Evolutionary conservation across 2,888 invertebrate genomes (phyloP), one percentile per base, ranked within the genome.

Genomic region (Drosophila incognita): DNA sequence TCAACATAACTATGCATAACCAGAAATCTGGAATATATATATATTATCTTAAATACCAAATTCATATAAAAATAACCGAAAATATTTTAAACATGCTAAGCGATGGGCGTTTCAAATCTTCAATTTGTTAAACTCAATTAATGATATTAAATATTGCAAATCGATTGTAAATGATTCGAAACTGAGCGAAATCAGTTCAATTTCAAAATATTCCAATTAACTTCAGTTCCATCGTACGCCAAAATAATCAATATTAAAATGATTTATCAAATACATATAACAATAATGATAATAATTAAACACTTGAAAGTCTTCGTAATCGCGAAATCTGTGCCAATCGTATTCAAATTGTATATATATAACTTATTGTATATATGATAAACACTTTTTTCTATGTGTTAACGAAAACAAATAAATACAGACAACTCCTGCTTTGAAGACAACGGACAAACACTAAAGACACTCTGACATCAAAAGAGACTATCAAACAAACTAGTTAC

Each of bases 251-350:
- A 66, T 61, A 59, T 62, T 29, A 60, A 49, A 56, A 61, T 53
- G 24, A 52, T 36, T 36, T 61, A 61, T 48, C 6, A 42, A 58
- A 65, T 66, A 68, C 38, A 63, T 49, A 64, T 36, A 64, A 64
- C 13, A 29, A 46, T 62, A 40, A 64, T 69, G 60, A 65, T 69
- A 65, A 70, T 81, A 58, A 74, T 71, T 48, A 74, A 68, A 35
- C 33, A 52, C n/a, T 63, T 42, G 48, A 75, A 67, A 69, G 72
- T 67, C 69, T 51, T 63, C 75, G 68, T 61, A 46, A 74, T 56
- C 82, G 85, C 86, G 83, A 76, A 77, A 89, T 92, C 92, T 92
- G 93, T 92, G 92, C 92, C 93, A 92, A 92, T 90, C 82, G 92
- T 91, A 83, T 63, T 61, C 58, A 68, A 72, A 67, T 76, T 82